Evolutionary conservation across 1,140 invertebrate species (phyloP).

Genomic region (Drosophila rhopaloa): DNA sequence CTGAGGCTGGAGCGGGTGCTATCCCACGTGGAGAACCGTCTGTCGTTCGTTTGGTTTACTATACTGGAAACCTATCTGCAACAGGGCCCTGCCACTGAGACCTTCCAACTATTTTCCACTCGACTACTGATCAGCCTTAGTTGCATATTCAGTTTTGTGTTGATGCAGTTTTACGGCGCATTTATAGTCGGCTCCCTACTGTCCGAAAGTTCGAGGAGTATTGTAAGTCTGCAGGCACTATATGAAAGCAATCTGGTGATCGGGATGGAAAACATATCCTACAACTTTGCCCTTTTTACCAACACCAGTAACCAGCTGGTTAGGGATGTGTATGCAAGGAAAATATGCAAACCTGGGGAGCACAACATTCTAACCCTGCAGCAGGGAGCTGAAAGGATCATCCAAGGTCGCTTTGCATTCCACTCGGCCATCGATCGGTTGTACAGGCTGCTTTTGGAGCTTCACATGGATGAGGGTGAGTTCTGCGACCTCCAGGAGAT

Average conservation of each 20-base stretch:
- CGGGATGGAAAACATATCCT: slow-evolving; percentile 86
- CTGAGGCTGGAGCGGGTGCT: slow-evolving; percentile 40
- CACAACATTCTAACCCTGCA: slow-evolving; percentile 56
- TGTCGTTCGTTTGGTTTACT: slow-evolving; percentile 64
- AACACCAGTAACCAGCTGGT: slow-evolving; percentile 55
- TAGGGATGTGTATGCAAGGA: slow-evolving; percentile 47
- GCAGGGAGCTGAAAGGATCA: slow-evolving; percentile 58
- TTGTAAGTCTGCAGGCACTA: slow-evolving; percentile 86
- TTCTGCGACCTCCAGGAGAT: slow-evolving; percentile 79
- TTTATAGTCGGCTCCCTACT: slow-evolving; percentile 88
- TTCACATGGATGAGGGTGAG: slow-evolving; percentile 52
- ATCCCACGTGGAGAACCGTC: slow-evolving; percentile 12
- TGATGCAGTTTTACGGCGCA: slow-evolving; percentile 88
- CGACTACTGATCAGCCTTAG: slow-evolving; percentile 84
- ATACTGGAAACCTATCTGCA: slow-evolving; percentile 72
- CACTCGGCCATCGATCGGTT: slow-evolving; percentile 66
- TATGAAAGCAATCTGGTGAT: slow-evolving; percentile 85
- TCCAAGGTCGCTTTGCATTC: slow-evolving; percentile 69
- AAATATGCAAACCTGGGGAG: slow-evolving; percentile 43
- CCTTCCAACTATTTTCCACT: slow-evolving; percentile 63
- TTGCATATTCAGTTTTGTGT: slow-evolving; percentile 86
- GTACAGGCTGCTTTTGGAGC: slow-evolving; percentile 51
- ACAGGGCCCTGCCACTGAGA: slow-evolving; percentile 63
- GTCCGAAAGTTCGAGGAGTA: slow-evolving; percentile 86
- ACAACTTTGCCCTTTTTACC: slow-evolving; percentile 85